These are phyloP conservation scores for Cylindroiulus punctatus DNA, from an alignment of 2,888 invertebrate species.

Conservation along the genomic window DNA sequence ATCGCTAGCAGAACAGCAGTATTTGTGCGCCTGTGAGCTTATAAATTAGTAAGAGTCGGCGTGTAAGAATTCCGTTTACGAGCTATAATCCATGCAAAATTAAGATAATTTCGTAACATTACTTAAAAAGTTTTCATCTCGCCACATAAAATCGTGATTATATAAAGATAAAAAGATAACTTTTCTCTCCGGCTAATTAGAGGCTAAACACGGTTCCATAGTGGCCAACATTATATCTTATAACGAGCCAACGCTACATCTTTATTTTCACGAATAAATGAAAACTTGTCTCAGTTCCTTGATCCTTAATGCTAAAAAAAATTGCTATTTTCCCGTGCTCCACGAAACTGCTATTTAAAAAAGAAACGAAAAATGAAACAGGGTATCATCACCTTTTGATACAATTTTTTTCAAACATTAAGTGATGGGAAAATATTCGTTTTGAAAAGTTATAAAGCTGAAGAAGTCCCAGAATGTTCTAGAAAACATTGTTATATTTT, in stretches of 20 bases:
- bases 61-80: neutral
- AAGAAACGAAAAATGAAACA: no score
- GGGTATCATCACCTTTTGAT: no score
- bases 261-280: neutral
- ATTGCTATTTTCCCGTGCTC: neutral
- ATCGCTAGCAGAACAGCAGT: neutral
- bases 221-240: neutral
- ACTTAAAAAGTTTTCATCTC: conserved; percentile 32
- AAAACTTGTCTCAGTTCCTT: conserved; percentile 31
- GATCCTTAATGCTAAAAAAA: neutral
- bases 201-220: conserved; percentile 35
- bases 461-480: no score
- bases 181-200: neutral
- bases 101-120: conserved; percentile 12
- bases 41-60: conserved; percentile 9
- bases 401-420: no score
- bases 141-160: conserved; percentile 22
- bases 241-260: neutral
- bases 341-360: no score
- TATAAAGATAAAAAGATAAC: conserved; percentile 9
- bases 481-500: no score
- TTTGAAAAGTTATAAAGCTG: no score
- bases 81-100: neutral
- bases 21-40: neutral
- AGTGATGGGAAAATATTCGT: no score